Percentiles rank a stretch among this genome's conserved stretches.
These are phyloP conservation scores for Polypedilum vanderplanki DNA, from an alignment of 1,140 invertebrate species.

Conservation along the genomic window DNA sequence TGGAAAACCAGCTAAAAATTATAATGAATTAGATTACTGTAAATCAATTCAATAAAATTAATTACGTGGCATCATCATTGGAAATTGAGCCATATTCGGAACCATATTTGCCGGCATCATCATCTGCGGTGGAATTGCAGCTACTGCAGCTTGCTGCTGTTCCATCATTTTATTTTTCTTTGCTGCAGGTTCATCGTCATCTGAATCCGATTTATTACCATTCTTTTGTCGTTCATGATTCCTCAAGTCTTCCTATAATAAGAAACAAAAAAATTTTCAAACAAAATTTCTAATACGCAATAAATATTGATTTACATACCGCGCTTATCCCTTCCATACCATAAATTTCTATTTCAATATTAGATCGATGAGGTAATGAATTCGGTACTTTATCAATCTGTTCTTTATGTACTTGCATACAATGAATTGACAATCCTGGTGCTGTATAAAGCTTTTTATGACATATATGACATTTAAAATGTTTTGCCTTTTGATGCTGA, in stretches of 20 bases:
- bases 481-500: slow-evolving; percentile 99
- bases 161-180: slow-evolving; percentile 60
- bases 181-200: slow-evolving; percentile 69
- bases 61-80: slow-evolving; percentile 49
- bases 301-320: background rate
- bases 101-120: slow-evolving; percentile 50
- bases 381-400: slow-evolving; percentile 99
- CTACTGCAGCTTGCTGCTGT: slow-evolving; percentile 44
- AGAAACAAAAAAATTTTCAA: no score
- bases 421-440: slow-evolving; percentile 84
- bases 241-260: slow-evolving; percentile 66
- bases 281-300: no score
- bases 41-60: background rate
- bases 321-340: slow-evolving; percentile 99
- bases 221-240: slow-evolving; percentile 86
- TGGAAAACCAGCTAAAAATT: background rate
- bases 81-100: slow-evolving; percentile 54
- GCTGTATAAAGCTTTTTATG: slow-evolving; percentile 70
- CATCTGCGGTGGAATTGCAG: slow-evolving; percentile 46
- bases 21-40: background rate
- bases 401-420: slow-evolving; percentile 99
- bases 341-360: slow-evolving; percentile 99
- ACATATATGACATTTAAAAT: slow-evolving; percentile 99
- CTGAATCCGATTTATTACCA: slow-evolving; percentile 59
- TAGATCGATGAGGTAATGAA: slow-evolving; percentile 92